Percentiles rank a stretch among this genome's conserved stretches.
phyloP scores from a whole-genome alignment of 2,113 vertebrate species.

The Capricornis sumatraensis region DNA sequence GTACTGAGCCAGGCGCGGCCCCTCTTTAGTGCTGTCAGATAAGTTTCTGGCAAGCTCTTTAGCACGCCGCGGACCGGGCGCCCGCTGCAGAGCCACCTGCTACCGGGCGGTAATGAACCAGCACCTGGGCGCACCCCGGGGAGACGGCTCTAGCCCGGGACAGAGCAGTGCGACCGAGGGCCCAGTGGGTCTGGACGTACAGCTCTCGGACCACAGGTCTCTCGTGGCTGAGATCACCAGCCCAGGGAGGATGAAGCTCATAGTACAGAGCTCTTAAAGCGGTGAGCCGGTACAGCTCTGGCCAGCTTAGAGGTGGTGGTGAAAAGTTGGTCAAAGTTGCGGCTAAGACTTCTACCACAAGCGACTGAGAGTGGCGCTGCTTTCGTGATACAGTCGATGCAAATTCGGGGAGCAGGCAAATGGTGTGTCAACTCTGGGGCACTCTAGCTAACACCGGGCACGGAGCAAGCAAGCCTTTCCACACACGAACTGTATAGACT shows the following conservation, averaged over 20 bases:
- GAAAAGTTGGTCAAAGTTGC: slow-evolving; percentile 50
- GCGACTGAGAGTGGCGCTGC: background rate
- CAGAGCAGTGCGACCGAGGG: slow-evolving; percentile 69
- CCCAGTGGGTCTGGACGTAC: slow-evolving; percentile 18
- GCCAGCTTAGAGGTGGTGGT: background rate
- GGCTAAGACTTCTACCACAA: background rate
- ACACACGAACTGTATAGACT: background rate
- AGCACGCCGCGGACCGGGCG: slow-evolving; percentile 78
- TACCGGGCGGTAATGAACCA: slow-evolving; percentile 86
- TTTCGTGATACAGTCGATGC: background rate
- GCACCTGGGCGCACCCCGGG: slow-evolving; percentile 82
- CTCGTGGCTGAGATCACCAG: background rate
- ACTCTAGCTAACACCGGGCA: background rate
- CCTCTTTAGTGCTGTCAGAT: slow-evolving; percentile 71
- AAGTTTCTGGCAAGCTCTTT: slow-evolving; percentile 86
- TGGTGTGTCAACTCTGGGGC: background rate
- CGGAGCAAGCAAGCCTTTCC: background rate
- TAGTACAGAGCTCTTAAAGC: background rate
- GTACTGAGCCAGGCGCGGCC: background rate
- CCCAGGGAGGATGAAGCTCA: background rate
- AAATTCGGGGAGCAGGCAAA: slow-evolving; percentile 30
- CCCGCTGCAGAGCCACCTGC: slow-evolving; percentile 82
- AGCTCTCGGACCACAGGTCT: background rate
- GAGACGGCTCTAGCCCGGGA: slow-evolving; percentile 74
- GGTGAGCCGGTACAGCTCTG: background rate